Conservation (phyloP, 2,113 vertebrate species). For the Calonectris borealis region DNA sequence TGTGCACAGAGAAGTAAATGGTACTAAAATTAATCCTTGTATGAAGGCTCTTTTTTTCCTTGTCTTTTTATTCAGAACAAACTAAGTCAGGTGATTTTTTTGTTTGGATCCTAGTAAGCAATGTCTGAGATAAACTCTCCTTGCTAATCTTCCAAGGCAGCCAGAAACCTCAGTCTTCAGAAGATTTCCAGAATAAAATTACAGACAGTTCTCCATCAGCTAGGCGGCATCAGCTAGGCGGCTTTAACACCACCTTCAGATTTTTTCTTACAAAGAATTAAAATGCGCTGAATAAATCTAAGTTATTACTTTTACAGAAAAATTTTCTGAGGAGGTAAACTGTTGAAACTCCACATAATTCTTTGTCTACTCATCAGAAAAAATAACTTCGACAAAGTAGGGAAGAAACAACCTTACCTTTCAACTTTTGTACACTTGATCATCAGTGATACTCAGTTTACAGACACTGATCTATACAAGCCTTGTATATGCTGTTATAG, state of each 20-base stretch:
- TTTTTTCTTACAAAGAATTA: not conserved
- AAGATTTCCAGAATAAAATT: not conserved
- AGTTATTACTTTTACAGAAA: not conserved
- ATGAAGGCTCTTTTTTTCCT: not conserved
- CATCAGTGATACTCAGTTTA: not conserved
- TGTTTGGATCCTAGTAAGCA: not conserved
- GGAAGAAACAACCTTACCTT: not conserved
- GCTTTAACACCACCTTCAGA: not conserved
- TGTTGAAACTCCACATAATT: not conserved
- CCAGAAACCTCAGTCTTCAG: not conserved
- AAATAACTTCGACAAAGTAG: not conserved
- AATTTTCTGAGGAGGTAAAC: not conserved
- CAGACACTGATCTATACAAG: not conserved
- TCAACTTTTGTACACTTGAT: not conserved
- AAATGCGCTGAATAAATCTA: not conserved
- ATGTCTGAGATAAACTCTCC: not conserved
- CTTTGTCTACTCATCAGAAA: not conserved
- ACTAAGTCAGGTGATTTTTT: not conserved
- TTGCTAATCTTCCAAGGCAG: not conserved
- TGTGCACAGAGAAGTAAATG: constrained; percentile 30
- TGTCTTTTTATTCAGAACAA: not conserved
- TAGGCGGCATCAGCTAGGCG: not conserved
- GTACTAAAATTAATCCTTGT: constrained; percentile 44
- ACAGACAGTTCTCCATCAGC: not conserved
- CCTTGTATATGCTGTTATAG: not conserved